A percentile compares a stretch with the other conserved stretches of the same genome.
Conservation (phyloP, 1,140 invertebrate genomes). For the Micrasema minimum region DNA sequence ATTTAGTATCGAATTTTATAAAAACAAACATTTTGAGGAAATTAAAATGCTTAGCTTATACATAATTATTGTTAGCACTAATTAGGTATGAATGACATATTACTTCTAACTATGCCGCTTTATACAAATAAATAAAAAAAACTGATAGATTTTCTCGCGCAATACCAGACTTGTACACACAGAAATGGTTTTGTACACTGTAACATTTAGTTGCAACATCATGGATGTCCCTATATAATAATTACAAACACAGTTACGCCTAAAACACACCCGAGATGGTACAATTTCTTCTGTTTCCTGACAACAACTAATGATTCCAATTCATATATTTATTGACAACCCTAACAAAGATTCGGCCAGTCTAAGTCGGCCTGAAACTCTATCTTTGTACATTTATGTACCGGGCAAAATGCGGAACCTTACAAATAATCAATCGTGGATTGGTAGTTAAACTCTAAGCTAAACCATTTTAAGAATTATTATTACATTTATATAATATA, state of each 20-base stretch:
- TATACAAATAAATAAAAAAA: too few relatives aligned
- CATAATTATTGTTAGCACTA: too few relatives aligned
- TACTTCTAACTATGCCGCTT: too few relatives aligned
- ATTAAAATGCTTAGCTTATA: too few relatives aligned
- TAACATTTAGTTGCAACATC: slow-evolving; percentile 26
- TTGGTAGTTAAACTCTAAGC: slow-evolving; percentile 26
- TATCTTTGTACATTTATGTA: slow-evolving; percentile 47
- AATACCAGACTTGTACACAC: too few relatives aligned
- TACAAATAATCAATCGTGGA: slow-evolving; percentile 13
- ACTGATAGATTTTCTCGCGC: too few relatives aligned
- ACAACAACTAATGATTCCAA: slow-evolving; percentile 15
- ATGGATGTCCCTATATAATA: neutral
- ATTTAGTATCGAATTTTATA: too few relatives aligned
- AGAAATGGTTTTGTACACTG: slow-evolving; percentile 44
- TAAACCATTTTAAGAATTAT: slow-evolving; percentile 21
- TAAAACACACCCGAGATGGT: slow-evolving; percentile 16
- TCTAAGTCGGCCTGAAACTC: slow-evolving; percentile 35
- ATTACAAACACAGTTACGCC: neutral
- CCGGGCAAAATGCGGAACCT: slow-evolving; percentile 36
- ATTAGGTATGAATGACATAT: too few relatives aligned
- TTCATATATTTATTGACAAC: slow-evolving; percentile 39
- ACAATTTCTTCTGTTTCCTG: slow-evolving; percentile 5
- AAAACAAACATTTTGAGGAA: too few relatives aligned
- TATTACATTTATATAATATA: slow-evolving; percentile 24
- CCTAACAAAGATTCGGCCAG: slow-evolving; percentile 36